These are phyloP conservation scores for Atherix ibis DNA, from an alignment of 2,888 invertebrate species.

Conservation along the genomic window DNA sequence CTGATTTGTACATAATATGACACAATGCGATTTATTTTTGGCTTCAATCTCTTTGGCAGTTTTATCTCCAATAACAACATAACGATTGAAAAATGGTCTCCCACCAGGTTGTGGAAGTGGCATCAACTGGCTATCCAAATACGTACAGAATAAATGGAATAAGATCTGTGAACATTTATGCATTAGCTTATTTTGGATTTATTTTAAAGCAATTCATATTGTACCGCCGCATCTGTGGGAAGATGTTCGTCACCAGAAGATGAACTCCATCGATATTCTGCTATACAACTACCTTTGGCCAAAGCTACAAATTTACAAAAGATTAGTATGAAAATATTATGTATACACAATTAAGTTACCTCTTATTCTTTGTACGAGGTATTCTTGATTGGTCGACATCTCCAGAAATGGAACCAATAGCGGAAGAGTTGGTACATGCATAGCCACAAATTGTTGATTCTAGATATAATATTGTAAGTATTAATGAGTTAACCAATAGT, in stretches of 20 bases:
- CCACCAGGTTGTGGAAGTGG: slow-evolving; percentile 49
- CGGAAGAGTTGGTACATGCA: slow-evolving; percentile 29
- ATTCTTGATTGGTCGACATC: slow-evolving; percentile 69
- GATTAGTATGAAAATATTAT: neutral
- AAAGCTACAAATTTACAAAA: slow-evolving; percentile 37
- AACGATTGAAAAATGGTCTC: slow-evolving; percentile 41
- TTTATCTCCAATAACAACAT: slow-evolving; percentile 32
- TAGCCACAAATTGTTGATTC: slow-evolving; percentile 29
- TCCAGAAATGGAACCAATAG: slow-evolving; percentile 65
- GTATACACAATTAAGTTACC: slow-evolving; percentile 21
- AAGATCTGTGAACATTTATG: slow-evolving; percentile 53
- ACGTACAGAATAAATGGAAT: slow-evolving; percentile 70
- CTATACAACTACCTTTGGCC: slow-evolving; percentile 71
- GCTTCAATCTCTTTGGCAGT: slow-evolving; percentile 26
- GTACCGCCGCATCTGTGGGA: slow-evolving; percentile 75
- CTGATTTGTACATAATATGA: slow-evolving; percentile 26
- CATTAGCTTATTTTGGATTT: neutral
- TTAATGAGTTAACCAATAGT: neutral
- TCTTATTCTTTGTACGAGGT: slow-evolving; percentile 61
- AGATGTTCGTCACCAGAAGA: slow-evolving; percentile 74
- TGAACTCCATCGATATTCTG: slow-evolving; percentile 75
- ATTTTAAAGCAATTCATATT: slow-evolving; percentile 8
- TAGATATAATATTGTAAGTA: slow-evolving; percentile 12
- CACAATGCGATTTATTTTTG: slow-evolving; percentile 30
- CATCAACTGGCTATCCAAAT: slow-evolving; percentile 69